Evolutionary conservation across 2,797 vertebrate species (phyloP).

Genomic region (Pseudomugil tenellus): DNA sequence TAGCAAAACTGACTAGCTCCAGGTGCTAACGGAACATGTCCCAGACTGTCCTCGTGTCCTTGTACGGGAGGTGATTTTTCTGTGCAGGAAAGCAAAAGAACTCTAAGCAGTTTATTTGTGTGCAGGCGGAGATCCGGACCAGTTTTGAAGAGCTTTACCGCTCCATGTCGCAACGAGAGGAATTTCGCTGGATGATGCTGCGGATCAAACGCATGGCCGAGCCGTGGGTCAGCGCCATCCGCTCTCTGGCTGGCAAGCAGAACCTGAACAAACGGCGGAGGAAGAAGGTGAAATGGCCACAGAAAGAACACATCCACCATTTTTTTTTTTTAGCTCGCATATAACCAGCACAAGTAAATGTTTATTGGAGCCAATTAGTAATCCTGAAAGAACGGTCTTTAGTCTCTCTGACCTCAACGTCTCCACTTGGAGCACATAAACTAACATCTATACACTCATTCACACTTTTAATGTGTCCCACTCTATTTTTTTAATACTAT

Average conservation of each 20-base stretch:
- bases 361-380: not conserved
- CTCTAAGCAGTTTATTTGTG: not conserved
- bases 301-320: no score
- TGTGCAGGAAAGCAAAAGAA: not conserved
- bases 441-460: slow-evolving; percentile 6
- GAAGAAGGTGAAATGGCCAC: slow-evolving; percentile 87
- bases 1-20: no score
- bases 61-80: not conserved
- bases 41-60: no score
- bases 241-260: slow-evolving; percentile 92
- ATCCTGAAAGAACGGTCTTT: not conserved
- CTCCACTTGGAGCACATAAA: not conserved
- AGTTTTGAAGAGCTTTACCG: slow-evolving; percentile 93
- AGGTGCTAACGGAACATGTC: no score
- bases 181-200: slow-evolving; percentile 98
- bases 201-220: slow-evolving; percentile 96
- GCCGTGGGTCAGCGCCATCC: slow-evolving; percentile 92
- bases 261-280: slow-evolving; percentile 88
- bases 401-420: not conserved
- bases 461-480: slow-evolving; percentile 19
- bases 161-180: slow-evolving; percentile 94
- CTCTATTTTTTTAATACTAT: slow-evolving; percentile 1
- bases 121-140: slow-evolving; percentile 90
- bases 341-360: not conserved
- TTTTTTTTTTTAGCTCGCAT: no score